A percentile compares a stretch with the other conserved stretches of the same genome.
phyloP scores from a whole-genome alignment of 2,797 vertebrate species.

The Neosilurus mollespiculum region DNA sequence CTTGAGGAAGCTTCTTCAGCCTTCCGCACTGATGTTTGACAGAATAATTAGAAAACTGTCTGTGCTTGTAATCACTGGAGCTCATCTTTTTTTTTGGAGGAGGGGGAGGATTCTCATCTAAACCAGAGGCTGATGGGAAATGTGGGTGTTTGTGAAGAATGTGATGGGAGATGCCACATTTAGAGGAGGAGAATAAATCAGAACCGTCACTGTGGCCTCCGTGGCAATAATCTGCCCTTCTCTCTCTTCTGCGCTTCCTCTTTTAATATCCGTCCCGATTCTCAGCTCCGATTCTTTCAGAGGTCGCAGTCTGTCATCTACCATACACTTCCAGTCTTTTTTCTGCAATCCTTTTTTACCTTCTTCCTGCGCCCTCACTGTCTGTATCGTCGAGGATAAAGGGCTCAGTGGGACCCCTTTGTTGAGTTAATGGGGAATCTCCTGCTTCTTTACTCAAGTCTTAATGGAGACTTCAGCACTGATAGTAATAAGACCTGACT shows the following conservation, averaged over 20 bases:
- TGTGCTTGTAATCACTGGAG: constrained; percentile 86
- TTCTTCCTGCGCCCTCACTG: background rate
- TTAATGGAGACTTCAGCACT: background rate
- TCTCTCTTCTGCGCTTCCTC: background rate
- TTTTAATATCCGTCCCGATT: background rate
- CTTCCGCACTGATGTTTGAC: constrained; percentile 95
- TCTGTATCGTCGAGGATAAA: constrained; percentile 47
- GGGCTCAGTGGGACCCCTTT: constrained; percentile 30
- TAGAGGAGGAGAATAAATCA: constrained; percentile 65
- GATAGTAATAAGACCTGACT: constrained; percentile 65
- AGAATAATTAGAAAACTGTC: constrained; percentile 99
- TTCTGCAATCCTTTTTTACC: background rate
- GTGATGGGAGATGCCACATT: constrained; percentile 74
- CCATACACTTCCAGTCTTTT: background rate
- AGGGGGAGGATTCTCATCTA: constrained; percentile 24
- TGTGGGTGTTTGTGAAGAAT: constrained; percentile 35
- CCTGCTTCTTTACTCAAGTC: background rate
- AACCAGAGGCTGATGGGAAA: constrained; percentile 36
- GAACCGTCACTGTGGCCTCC: constrained; percentile 20
- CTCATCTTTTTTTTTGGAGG: constrained; percentile 71
- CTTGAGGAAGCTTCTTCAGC: constrained; percentile 80
- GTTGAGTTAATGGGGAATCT: background rate
- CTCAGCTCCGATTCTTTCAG: background rate
- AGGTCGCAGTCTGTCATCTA: background rate
- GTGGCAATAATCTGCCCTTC: background rate